Evolutionary conservation across 1,140 invertebrate genomes (phyloP).

Genomic region (Chrysomallon squamiferum): DNA sequence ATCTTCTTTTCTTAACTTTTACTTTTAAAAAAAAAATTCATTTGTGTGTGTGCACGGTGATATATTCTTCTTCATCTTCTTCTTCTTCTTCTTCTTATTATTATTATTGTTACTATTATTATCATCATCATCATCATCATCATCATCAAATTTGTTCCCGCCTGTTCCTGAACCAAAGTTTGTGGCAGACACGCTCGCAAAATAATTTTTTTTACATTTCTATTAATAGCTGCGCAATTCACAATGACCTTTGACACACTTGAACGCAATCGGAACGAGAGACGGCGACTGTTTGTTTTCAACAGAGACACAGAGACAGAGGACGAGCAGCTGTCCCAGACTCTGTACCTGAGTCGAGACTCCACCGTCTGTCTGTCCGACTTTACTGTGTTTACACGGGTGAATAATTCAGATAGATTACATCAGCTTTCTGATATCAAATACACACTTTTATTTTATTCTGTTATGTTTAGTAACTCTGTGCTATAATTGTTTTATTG

Average conservation of each 20-base stretch:
- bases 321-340: slow-evolving; percentile 7
- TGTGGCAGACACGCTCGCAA: no score
- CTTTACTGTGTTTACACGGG: slow-evolving; percentile 7
- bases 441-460: no score
- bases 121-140: no score
- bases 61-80: no score
- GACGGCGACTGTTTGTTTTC: slow-evolving; percentile 21
- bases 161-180: no score
- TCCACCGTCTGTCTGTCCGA: slow-evolving; percentile 5
- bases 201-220: no score
- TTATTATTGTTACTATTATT: no score
- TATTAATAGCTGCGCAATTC: slow-evolving; percentile 17
- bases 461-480: no score
- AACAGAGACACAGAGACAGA: background rate
- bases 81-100: no score
- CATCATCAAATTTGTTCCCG: no score
- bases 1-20: background rate
- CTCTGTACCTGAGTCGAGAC: slow-evolving; percentile 1
- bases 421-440: no score
- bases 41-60: background rate
- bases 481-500: no score
- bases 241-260: slow-evolving; percentile 26
- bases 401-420: slow-evolving; percentile 17
- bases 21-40: background rate
- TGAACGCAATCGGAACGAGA: slow-evolving; percentile 24